Evolutionary conservation across 1,140 invertebrate genomes (phyloP).

Genomic region (Euglossa dilemma): DNA sequence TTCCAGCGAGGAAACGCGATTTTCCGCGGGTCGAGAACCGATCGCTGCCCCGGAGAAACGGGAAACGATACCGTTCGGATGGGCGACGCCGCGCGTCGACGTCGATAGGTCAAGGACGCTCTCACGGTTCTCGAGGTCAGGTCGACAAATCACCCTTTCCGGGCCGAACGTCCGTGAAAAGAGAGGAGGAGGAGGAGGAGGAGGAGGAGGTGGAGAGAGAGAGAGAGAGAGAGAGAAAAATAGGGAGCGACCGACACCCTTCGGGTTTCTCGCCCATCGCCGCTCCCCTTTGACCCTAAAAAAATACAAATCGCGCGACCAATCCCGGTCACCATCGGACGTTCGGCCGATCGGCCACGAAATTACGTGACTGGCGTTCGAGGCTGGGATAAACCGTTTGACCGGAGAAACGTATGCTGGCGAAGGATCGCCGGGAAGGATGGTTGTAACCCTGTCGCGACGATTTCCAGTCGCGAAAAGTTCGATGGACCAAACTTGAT

Average conservation of each 20-base stretch:
- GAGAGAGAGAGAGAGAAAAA: slow-evolving; percentile 27
- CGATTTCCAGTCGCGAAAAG: slow-evolving; percentile 21
- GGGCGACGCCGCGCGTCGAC: slow-evolving; percentile 69
- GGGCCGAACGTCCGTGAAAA: slow-evolving; percentile 61
- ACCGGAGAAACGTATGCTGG: slow-evolving; percentile 1
- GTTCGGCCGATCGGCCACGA: slow-evolving; percentile 45
- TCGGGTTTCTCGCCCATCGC: slow-evolving; percentile 26
- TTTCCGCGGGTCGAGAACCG: too few relatives aligned
- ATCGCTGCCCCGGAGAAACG: not conserved
- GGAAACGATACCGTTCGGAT: slow-evolving; percentile 58
- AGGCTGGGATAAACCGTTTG: slow-evolving; percentile 20
- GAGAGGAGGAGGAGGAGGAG: too few relatives aligned
- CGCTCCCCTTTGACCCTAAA: slow-evolving; percentile 56
- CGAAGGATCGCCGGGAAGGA: not conserved
- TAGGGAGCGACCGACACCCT: slow-evolving; percentile 27
- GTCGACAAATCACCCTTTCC: slow-evolving; percentile 82
- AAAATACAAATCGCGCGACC: slow-evolving; percentile 50
- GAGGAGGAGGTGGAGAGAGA: slow-evolving; percentile 59
- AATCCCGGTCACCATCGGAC: slow-evolving; percentile 31
- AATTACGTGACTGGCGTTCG: slow-evolving; percentile 58
- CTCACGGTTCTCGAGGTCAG: slow-evolving; percentile 79
- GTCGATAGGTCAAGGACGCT: slow-evolving; percentile 82
- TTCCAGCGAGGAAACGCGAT: too few relatives aligned
- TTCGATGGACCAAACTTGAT: slow-evolving; percentile 45
- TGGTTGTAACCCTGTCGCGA: slow-evolving; percentile 19